These are phyloP conservation scores for Lonchura striata DNA, from an alignment of 2,113 vertebrate species.

Conservation along the genomic window DNA sequence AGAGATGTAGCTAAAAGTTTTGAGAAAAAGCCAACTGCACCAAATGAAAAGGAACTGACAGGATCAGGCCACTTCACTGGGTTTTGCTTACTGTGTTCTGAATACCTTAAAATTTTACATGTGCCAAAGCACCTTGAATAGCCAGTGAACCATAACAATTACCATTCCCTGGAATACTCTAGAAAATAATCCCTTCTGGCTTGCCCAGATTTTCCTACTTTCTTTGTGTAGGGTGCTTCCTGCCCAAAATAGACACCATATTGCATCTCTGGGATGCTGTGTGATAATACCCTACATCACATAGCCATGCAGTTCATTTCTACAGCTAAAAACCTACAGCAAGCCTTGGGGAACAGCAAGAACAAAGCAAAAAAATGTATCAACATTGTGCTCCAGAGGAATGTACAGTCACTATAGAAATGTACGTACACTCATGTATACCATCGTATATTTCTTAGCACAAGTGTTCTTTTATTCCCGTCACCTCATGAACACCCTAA, in stretches of 20 bases:
- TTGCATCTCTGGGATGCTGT: slow-evolving; percentile 22
- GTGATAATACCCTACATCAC: not conserved
- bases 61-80: slow-evolving; percentile 57
- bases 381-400: not conserved
- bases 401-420: not conserved
- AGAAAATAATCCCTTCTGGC: slow-evolving; percentile 55
- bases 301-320: not conserved
- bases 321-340: not conserved
- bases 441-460: not conserved
- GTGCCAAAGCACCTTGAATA: slow-evolving; percentile 60
- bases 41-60: slow-evolving; percentile 64
- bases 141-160: slow-evolving; percentile 57
- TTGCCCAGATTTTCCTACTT: slow-evolving; percentile 16
- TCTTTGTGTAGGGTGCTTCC: slow-evolving; percentile 16
- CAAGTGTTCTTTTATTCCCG: not conserved
- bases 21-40: not conserved
- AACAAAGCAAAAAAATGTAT: not conserved
- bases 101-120: slow-evolving; percentile 38
- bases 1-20: slow-evolving; percentile 3
- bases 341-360: not conserved
- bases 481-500: not conserved
- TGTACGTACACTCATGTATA: not conserved
- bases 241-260: slow-evolving; percentile 36
- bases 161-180: slow-evolving; percentile 36
- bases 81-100: slow-evolving; percentile 51